Conservation (phyloP, 2,113 vertebrate species). For the Phrynosoma platyrhinos region DNA sequence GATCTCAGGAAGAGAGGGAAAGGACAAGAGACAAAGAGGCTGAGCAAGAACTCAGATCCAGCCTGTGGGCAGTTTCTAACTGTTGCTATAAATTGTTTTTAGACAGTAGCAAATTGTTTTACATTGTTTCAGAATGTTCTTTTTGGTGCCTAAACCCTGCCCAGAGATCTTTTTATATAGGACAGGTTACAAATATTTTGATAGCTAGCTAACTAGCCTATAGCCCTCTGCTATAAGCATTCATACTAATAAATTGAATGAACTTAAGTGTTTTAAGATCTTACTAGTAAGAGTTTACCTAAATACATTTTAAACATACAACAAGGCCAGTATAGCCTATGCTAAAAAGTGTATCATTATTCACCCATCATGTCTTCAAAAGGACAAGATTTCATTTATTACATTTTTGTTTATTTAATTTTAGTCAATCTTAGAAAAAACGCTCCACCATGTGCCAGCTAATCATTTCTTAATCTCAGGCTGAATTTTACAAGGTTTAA, state of each 20-base stretch:
- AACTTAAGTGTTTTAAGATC: neutral
- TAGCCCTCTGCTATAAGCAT: too few relatives aligned
- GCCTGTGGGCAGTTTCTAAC: too few relatives aligned
- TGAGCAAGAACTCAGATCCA: too few relatives aligned
- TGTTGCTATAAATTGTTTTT: too few relatives aligned
- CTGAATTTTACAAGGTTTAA: constrained; percentile 6
- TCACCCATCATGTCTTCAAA: neutral
- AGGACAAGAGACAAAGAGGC: too few relatives aligned
- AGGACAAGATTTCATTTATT: neutral
- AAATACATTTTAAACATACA: neutral
- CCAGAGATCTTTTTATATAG: too few relatives aligned
- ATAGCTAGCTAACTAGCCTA: too few relatives aligned
- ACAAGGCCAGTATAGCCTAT: neutral
- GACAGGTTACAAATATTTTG: too few relatives aligned
- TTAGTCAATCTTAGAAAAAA: neutral
- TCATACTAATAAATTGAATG: neutral
- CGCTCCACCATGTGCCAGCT: neutral
- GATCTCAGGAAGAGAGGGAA: too few relatives aligned
- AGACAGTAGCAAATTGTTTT: too few relatives aligned
- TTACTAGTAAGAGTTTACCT: neutral
- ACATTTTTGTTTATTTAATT: neutral
- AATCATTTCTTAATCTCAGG: constrained; percentile 19
- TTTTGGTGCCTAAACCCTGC: too few relatives aligned
- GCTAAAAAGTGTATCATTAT: neutral
- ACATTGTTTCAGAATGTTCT: too few relatives aligned